phyloP scores from a whole-genome alignment of 2,888 invertebrate species.

The Eurois occulta region DNA sequence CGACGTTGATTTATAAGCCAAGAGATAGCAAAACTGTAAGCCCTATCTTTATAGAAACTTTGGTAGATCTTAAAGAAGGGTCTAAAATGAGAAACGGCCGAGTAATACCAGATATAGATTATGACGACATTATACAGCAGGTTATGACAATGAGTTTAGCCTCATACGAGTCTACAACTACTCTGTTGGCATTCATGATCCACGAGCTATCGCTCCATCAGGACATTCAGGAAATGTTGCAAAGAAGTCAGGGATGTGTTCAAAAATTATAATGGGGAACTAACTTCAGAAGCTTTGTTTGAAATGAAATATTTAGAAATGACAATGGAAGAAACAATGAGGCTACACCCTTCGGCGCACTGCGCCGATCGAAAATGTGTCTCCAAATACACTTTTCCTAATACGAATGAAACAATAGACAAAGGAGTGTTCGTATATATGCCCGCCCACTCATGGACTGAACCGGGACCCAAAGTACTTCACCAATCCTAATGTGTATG shows the following conservation, averaged over 20 bases:
- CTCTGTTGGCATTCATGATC: neutral
- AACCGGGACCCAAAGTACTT: constrained; percentile 8
- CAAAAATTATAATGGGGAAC: neutral
- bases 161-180: neutral
- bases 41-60: constrained; percentile 6
- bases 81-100: neutral
- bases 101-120: neutral
- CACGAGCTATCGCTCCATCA: constrained; percentile 15
- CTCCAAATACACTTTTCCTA: constrained; percentile 10
- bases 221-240: constrained; percentile 22
- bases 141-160: constrained; percentile 4
- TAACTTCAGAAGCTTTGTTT: constrained; percentile 2
- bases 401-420: constrained; percentile 13
- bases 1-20: neutral
- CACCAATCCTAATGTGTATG: constrained; percentile 2
- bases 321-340: constrained; percentile 7
- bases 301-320: constrained; percentile 30
- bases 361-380: constrained; percentile 15
- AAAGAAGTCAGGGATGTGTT: constrained; percentile 19
- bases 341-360: neutral
- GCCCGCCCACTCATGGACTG: constrained; percentile 10
- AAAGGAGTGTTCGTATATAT: constrained; percentile 1
- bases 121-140: constrained; percentile 6
- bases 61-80: constrained; percentile 6
- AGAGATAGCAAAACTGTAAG: neutral